phyloP scores from a whole-genome alignment of 2,888 invertebrate genomes.

The Epinotia brunnichana region DNA sequence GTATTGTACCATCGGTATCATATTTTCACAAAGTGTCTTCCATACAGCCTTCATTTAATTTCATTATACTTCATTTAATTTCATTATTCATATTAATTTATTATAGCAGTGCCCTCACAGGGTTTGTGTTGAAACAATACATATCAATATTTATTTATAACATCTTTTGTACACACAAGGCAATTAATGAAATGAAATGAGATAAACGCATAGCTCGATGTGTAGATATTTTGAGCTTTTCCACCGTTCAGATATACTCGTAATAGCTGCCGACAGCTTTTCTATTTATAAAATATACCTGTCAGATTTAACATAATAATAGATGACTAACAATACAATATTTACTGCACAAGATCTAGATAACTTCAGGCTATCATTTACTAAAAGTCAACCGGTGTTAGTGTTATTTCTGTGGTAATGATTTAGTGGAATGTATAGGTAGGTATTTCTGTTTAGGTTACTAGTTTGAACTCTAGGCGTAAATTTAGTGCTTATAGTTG shows the following conservation, averaged over 20 bases:
- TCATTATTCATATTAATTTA: too few species aligned
- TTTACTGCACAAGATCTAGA: conserved; percentile 31
- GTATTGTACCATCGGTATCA: too few species aligned
- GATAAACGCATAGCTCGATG: too few species aligned
- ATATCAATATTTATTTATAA: too few species aligned
- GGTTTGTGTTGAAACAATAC: too few species aligned
- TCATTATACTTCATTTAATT: too few species aligned
- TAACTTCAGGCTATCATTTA: conserved; percentile 22
- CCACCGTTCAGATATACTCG: not conserved
- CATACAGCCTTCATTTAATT: too few species aligned
- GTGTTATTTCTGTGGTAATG: conserved; percentile 22
- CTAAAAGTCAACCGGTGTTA: conserved; percentile 31
- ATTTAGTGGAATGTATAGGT: conserved; percentile 30
- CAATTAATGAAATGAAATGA: too few species aligned
- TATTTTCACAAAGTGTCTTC: too few species aligned
- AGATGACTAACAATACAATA: conserved; percentile 12
- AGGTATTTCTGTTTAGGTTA: conserved; percentile 29
- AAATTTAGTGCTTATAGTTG: conserved; percentile 30
- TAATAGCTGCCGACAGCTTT: not conserved
- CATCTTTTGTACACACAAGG: too few species aligned
- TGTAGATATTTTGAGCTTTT: not conserved
- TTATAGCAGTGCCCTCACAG: too few species aligned
- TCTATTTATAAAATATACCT: not conserved
- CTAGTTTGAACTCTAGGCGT: conserved; percentile 29
- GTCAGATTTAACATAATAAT: conserved; percentile 4